Evolutionary conservation across 92 coral and sea anemone species (phyloP).

Genomic region (Porites cylindrica): DNA sequence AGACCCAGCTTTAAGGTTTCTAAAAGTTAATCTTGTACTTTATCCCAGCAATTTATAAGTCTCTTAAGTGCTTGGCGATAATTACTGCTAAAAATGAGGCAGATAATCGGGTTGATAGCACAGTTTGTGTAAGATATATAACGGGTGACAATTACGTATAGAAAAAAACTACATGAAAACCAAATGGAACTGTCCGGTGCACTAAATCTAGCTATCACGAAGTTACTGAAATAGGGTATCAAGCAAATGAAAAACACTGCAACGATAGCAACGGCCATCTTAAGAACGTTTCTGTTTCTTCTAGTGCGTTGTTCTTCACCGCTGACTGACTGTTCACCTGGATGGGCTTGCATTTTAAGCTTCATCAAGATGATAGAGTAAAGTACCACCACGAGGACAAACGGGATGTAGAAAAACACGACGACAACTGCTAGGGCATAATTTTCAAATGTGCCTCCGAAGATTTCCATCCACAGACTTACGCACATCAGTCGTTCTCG

Average conservation of each 20-base stretch:
- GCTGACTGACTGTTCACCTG: background rate
- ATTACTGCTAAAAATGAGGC: background rate
- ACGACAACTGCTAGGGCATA: background rate
- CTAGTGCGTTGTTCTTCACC: background rate
- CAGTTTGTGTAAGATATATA: background rate
- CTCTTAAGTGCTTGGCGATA: background rate
- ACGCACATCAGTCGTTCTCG: background rate
- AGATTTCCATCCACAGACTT: background rate
- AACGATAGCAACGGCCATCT: constrained; percentile 7
- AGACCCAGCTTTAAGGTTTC: too few species aligned
- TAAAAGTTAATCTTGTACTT: background rate
- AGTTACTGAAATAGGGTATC: background rate
- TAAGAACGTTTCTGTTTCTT: constrained; percentile 9
- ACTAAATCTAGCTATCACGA: background rate
- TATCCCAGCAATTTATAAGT: background rate
- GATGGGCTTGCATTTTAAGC: background rate
- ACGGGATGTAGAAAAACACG: background rate
- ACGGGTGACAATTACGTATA: background rate
- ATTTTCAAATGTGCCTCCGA: background rate
- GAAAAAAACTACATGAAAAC: background rate
- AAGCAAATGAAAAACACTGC: background rate
- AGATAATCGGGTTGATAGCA: background rate
- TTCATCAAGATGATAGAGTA: background rate
- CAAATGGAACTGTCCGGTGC: background rate
- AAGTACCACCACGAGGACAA: background rate